These are phyloP conservation scores for Bufo gargarizans DNA, from an alignment of 2,113 vertebrate species.

Conservation along the genomic window DNA sequence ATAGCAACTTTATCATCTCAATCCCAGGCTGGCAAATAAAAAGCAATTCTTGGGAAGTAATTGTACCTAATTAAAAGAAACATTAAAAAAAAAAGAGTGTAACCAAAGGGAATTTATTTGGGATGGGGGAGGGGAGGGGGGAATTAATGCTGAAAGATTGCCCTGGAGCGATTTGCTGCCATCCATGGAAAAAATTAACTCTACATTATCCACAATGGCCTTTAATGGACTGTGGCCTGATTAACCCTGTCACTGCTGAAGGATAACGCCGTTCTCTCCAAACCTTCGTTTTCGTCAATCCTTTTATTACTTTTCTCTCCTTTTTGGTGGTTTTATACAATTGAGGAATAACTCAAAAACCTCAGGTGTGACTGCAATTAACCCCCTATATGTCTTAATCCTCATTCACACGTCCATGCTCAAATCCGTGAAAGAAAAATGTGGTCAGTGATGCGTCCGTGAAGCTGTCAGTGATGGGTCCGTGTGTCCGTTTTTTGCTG, in stretches of 20 bases:
- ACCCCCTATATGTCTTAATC: too few relatives aligned
- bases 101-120: constrained; percentile 91
- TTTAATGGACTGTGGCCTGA: constrained; percentile 17
- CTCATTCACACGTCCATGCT: too few relatives aligned
- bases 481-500: too few relatives aligned
- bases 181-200: constrained; percentile 53
- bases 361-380: too few relatives aligned
- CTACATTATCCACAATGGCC: constrained; percentile 25
- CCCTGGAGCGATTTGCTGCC: constrained; percentile 66
- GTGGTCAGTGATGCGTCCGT: too few relatives aligned
- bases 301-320: background rate
- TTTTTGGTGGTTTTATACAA: background rate
- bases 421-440: too few relatives aligned
- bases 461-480: too few relatives aligned
- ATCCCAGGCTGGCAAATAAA: constrained; percentile 87
- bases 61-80: constrained; percentile 90
- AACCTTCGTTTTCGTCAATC: background rate
- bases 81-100: constrained; percentile 83
- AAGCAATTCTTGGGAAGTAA: constrained; percentile 90
- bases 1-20: constrained; percentile 86
- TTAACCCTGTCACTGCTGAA: constrained; percentile 14
- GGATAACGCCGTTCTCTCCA: background rate
- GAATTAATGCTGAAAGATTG: constrained; percentile 90
- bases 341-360: background rate
- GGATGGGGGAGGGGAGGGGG: constrained; percentile 67